Evolutionary conservation across 1,140 invertebrate genomes (phyloP).

Genomic region (Drosophila sulfurigaster): DNA sequence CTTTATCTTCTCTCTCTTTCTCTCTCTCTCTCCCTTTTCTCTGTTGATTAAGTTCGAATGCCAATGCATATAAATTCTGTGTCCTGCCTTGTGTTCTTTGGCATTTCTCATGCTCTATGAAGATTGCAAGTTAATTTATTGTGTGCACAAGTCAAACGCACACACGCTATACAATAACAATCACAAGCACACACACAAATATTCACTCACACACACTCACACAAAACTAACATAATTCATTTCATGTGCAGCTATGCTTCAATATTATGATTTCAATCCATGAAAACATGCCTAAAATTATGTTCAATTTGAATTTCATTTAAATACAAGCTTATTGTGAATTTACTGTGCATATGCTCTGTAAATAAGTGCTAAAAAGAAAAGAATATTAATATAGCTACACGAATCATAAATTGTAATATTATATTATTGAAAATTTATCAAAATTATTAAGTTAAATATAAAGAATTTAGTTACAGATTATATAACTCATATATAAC

Average conservation of each 20-base stretch:
- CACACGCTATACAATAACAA: background rate
- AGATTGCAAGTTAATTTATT: background rate
- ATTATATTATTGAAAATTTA: no score
- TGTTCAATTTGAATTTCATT: constrained; percentile 7
- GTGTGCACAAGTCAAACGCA: background rate
- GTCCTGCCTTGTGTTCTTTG: background rate
- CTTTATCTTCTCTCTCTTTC: background rate
- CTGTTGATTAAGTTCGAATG: background rate
- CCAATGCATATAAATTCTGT: constrained; percentile 10
- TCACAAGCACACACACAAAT: no score
- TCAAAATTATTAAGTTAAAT: no score
- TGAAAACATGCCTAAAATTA: background rate
- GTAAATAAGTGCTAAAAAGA: background rate
- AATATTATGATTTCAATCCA: background rate
- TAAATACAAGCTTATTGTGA: background rate
- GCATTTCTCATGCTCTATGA: background rate
- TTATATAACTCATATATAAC: no score
- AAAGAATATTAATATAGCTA: no score
- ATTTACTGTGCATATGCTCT: background rate
- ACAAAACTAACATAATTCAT: background rate
- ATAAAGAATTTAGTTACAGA: no score
- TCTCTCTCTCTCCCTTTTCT: background rate
- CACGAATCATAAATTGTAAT: no score
- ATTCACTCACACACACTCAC: no score
- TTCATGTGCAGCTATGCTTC: background rate